Base-by-base conservation (phyloP, 2,888 invertebrate species). In the Thymelicus lineola region DNA sequence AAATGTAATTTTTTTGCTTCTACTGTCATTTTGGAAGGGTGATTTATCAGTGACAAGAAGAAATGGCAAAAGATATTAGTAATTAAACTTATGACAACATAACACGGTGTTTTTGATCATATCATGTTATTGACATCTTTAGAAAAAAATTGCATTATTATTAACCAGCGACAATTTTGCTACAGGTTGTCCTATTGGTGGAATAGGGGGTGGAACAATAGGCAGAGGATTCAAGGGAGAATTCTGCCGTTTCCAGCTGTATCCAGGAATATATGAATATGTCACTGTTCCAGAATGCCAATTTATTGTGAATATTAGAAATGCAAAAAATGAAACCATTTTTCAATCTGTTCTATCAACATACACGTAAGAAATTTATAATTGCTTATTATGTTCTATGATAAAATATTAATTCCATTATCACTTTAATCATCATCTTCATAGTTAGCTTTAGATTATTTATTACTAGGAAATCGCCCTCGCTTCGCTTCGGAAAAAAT, bases 151-250 rank as follows among this genome's bases (percentile, higher is more conserved):
- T 20, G n/a, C 20, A 20, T 20, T 28, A 55, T 2, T 10, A 28
- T 35, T 57, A n/a, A 35, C 3, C 15, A 7, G 15, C 35, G n/a
- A 55, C n/a, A 12, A 1, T 57, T 57, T n/a, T 28, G 7, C 42
- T 65, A 10, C 78, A 98, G 98, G 98, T 71, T 94, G 94, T 79
- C 94, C 94, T 12, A 89, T 94, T 73, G 94, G 94, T 50, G 94
- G 94, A n/a, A 94, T 94, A 62, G 94, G 94, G 61, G 92, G 93
- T 65, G 94, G 94, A 14, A 96, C 97, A 0, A 98, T 99, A 79
- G 98, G 98, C 3, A 95, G 98, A 66, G 98, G 98, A 6, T 99
- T 96, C 88, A 96, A 96, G 80, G 99, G 99, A 17, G 98, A 98
- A 89, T 99, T 99, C 90, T 98, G 98, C 86, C 95, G 98, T 69